phyloP scores from a whole-genome alignment of 2,888 invertebrate genomes.

The Rhabditoides inermis region DNA sequence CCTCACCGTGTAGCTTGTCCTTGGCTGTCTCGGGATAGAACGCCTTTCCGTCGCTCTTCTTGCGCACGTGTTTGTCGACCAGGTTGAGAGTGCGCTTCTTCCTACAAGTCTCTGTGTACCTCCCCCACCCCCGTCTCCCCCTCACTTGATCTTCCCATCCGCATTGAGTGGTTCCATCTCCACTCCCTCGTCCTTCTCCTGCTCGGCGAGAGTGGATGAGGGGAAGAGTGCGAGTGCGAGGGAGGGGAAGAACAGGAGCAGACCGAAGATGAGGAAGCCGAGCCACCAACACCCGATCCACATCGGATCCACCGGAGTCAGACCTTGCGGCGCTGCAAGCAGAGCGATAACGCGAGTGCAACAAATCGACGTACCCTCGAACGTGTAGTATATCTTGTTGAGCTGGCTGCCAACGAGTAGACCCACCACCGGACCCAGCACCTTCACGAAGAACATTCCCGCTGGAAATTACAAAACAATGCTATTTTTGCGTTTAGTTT shows the following conservation, averaged over 20 bases:
- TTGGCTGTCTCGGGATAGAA: constrained; percentile 28
- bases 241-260: constrained; percentile 14
- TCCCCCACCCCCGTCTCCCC: no score
- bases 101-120: no score
- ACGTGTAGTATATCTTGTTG: constrained; percentile 48
- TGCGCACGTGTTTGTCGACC: constrained; percentile 1
- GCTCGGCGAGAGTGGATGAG: constrained; percentile 15
- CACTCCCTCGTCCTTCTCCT: constrained; percentile 2
- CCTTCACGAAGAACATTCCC: constrained; percentile 51
- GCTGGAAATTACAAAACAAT: constrained; percentile 31
- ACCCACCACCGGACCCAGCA: constrained; percentile 51
- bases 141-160: not conserved
- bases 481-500: not conserved
- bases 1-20: constrained; percentile 23
- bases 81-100: not conserved
- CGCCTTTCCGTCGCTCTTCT: constrained; percentile 16
- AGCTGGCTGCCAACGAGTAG: constrained; percentile 45
- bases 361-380: constrained; percentile 26
- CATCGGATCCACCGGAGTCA: constrained; percentile 53
- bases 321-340: constrained; percentile 46
- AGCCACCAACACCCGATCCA: constrained; percentile 57
- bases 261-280: constrained; percentile 49
- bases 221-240: constrained; percentile 53
- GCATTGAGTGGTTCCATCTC: constrained; percentile 10
- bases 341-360: not conserved